Conservation (phyloP, 2,888 invertebrate genomes). For the Sphaeridia pumilis region DNA sequence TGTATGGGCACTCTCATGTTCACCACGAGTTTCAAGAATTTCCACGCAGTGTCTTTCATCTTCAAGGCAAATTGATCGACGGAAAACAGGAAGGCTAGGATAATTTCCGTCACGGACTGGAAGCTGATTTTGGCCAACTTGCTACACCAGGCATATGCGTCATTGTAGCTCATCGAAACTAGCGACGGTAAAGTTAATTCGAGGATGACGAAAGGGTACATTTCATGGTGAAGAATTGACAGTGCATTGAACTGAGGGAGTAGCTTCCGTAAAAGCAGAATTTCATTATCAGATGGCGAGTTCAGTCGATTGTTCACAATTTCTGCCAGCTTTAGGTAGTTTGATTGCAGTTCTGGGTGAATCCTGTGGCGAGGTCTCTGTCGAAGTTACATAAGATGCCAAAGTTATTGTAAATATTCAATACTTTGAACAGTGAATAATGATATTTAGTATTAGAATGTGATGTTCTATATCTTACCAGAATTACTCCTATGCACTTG, state of each 20-base stretch:
- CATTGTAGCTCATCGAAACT: not conserved
- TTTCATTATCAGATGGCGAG: conserved; percentile 7
- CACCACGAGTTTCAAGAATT: conserved; percentile 15
- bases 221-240: conserved; percentile 14
- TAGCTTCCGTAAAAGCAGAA: conserved; percentile 16
- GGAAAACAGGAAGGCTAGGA: conserved; percentile 15
- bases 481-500: not conserved
- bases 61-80: not conserved
- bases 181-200: not conserved
- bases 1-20: conserved; percentile 10
- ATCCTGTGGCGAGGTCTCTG: not conserved
- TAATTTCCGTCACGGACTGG: conserved; percentile 16
- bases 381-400: not conserved
- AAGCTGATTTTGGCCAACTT: conserved; percentile 17
- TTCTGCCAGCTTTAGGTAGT: not conserved
- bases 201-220: conserved; percentile 19
- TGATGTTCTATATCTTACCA: not conserved
- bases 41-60: conserved; percentile 19
- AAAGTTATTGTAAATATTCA: not conserved
- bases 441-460: not conserved
- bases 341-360: not conserved
- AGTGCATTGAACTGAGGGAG: conserved; percentile 10
- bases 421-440: not conserved
- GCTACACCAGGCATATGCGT: conserved; percentile 18
- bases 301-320: conserved; percentile 9